A percentile compares a stretch with the other conserved stretches of the same genome.
Evolutionary conservation across 2,888 invertebrate species (phyloP).

Genomic region (Chouioia cunea): DNA sequence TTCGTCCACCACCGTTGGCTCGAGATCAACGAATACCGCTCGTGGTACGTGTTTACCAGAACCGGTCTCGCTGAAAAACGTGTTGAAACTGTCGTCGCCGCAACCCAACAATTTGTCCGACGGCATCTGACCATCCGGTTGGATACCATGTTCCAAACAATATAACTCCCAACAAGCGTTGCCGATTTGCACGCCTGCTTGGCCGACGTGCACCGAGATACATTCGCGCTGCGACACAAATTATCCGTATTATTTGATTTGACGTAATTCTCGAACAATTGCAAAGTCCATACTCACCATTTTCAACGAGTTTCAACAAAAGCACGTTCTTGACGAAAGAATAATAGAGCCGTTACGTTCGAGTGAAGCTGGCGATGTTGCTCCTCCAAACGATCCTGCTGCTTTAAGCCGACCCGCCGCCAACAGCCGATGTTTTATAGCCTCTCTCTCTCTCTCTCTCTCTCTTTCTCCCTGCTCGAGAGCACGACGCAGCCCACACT

Average conservation of each 20-base stretch:
- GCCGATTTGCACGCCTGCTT: conserved; percentile 90
- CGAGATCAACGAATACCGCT: conserved; percentile 94
- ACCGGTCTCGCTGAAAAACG: conserved; percentile 94
- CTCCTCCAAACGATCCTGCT: conserved; percentile 57
- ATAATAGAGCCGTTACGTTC: too few species aligned
- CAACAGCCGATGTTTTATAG: conserved; percentile 54
- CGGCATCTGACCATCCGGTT: conserved; percentile 95
- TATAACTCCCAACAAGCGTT: conserved; percentile 92
- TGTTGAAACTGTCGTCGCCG: conserved; percentile 95
- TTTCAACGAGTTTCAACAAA: too few species aligned
- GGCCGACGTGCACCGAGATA: conserved; percentile 84
- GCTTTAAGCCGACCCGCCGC: conserved; percentile 50
- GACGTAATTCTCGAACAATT: too few species aligned
- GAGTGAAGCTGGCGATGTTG: conserved; percentile 57
- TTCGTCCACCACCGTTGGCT: conserved; percentile 96
- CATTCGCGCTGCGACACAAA: conserved; percentile 88
- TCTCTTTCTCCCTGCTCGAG: too few species aligned
- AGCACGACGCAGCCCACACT: too few species aligned
- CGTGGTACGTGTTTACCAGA: conserved; percentile 96
- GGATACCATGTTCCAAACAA: conserved; percentile 91
- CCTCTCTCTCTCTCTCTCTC: too few species aligned
- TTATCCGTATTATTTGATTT: too few species aligned
- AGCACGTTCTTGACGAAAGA: too few species aligned
- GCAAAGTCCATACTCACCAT: too few species aligned
- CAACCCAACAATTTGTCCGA: conserved; percentile 92